phyloP scores from a whole-genome alignment of 2,888 invertebrate genomes.

The Lithosia quadra region DNA sequence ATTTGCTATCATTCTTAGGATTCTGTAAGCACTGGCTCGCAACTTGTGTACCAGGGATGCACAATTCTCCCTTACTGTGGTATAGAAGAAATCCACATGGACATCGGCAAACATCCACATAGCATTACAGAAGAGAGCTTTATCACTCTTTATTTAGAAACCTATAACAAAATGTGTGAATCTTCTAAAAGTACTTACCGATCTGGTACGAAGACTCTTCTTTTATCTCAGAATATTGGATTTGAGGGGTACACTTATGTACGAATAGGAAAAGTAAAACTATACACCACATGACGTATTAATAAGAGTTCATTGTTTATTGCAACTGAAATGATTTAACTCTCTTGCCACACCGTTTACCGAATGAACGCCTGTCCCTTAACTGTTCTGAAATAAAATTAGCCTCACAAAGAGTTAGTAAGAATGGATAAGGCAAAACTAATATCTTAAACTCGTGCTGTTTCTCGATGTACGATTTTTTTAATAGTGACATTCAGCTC shows the following conservation, averaged over 20 bases:
- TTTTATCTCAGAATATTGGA: conserved; percentile 53
- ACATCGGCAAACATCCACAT: too few relatives aligned
- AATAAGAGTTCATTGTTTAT: conserved; percentile 32
- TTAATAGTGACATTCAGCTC: neutral
- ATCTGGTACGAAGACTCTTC: conserved; percentile 66
- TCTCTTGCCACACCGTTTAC: conserved; percentile 47
- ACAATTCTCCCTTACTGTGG: too few relatives aligned
- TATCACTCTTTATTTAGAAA: neutral
- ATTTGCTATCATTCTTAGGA: too few relatives aligned
- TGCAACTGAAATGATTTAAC: conserved; percentile 30
- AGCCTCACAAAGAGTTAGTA: conserved; percentile 48
- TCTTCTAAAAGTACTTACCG: conserved; percentile 59
- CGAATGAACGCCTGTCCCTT: conserved; percentile 54
- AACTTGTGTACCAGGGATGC: too few relatives aligned
- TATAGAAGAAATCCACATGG: too few relatives aligned
- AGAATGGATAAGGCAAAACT: conserved; percentile 47
- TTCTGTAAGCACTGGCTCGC: too few relatives aligned
- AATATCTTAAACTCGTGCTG: too few relatives aligned
- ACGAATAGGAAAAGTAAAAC: conserved; percentile 51
- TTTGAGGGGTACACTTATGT: conserved; percentile 57
- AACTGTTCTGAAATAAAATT: conserved; percentile 61
- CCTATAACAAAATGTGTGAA: neutral
- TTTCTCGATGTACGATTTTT: too few relatives aligned
- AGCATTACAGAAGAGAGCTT: too few relatives aligned
- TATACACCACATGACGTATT: conserved; percentile 54